Conservation (phyloP, 2,797 vertebrate species). For the Gadopsis bispinosus region DNA sequence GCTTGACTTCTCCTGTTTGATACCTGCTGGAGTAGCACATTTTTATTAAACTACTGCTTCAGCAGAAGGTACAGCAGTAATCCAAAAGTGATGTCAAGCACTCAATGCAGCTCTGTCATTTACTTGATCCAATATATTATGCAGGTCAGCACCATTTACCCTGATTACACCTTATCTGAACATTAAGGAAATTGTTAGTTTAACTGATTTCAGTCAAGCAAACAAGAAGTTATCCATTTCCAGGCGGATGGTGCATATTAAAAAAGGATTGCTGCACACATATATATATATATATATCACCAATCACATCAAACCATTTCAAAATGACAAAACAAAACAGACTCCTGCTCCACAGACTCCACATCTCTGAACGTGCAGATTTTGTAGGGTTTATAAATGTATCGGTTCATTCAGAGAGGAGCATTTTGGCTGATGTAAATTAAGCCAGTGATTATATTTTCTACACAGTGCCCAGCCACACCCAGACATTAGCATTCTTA, state of each 20-base stretch:
- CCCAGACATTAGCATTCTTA: background rate
- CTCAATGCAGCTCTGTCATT: background rate
- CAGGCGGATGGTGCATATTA: background rate
- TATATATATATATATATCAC: background rate
- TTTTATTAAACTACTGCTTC: slow-evolving; percentile 15
- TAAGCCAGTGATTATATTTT: background rate
- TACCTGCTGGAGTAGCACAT: slow-evolving; percentile 19
- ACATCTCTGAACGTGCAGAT: background rate
- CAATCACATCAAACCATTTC: background rate
- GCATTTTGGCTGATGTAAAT: slow-evolving; percentile 5
- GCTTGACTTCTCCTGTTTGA: slow-evolving; percentile 6
- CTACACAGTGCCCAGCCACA: background rate
- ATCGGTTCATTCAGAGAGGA: background rate
- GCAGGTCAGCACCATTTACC: background rate
- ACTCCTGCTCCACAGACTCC: background rate
- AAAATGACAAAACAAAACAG: too few relatives aligned
- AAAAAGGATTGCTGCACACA: background rate
- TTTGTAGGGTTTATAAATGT: background rate
- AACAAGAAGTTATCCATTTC: background rate
- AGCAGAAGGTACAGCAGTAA: slow-evolving; percentile 9
- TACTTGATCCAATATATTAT: slow-evolving; percentile 6
- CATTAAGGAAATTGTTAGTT: background rate
- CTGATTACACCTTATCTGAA: slow-evolving; percentile 13
- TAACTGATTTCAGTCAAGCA: background rate
- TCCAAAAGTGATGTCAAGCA: background rate